Evolutionary conservation across 2,797 vertebrate species (phyloP), one percentile per base, ranked within the genome.

Genomic region (Anas bahamensis): DNA sequence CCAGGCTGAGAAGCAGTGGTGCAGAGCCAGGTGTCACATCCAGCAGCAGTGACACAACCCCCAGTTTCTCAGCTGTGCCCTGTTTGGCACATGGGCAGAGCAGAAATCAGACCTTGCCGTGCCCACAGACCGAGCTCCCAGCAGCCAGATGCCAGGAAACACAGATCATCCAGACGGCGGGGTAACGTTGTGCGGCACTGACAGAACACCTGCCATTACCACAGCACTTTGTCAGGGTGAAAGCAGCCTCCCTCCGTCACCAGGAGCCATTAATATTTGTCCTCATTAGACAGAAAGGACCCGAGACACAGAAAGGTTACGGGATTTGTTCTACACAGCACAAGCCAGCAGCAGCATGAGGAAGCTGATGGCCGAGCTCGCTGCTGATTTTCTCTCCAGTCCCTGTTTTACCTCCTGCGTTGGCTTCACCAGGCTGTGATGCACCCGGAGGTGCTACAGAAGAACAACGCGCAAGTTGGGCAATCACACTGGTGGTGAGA

Each of bases 261-360:
- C 42, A 86, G 76, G 90, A 93, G 64, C 93, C 89, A 93, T 94
- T 95, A 90, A 69, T 93, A 92, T 95, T 88, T 94, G 64, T 92
- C 87, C 85, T 85, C 83, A 77, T 95, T 95, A 92, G 74, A 86
- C 2, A 0, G 56, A 61, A 88, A 86, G 44, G 46, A 93, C 71
- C 50, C 23, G 71, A 92, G 56, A 81, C 63, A 83, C 50, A 60
- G 60, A 93, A 94, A 91, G 48, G 92, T 93, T 95, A 79, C 0
- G 0, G 64, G 66, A 89, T 81, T 88, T 83, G 63, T 78, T 90
- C 80, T 65, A 63, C 56, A n/a, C 21, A 53, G 71, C 60, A 37
- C 21, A 84, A 92, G 59, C 15, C 44, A 93, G 83, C 19, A 90
- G 56, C 70, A 39, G 79, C 84, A 37, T 48, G 66, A 68, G 29